These are phyloP conservation scores for Uromys caudimaculatus DNA, from an alignment of 2,797 vertebrate genomes.

Conservation along the genomic window DNA sequence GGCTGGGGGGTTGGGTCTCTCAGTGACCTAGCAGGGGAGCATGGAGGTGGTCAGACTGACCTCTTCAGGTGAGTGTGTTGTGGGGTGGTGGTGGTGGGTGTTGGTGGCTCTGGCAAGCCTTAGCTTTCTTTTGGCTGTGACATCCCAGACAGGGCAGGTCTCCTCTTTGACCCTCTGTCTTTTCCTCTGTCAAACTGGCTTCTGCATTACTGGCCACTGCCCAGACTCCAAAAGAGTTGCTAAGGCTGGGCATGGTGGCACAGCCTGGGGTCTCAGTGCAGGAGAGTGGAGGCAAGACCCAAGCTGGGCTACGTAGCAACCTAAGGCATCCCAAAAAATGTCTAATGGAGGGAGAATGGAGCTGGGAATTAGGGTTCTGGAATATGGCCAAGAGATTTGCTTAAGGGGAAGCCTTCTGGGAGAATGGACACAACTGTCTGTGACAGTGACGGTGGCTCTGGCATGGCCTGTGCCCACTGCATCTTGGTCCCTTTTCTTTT, in stretches of 20 bases:
- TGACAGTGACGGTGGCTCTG: not conserved
- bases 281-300: not conserved
- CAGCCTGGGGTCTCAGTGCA: too few relatives aligned
- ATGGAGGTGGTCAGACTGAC: not conserved
- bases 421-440: not conserved
- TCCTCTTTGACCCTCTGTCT: not conserved
- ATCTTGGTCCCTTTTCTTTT: not conserved
- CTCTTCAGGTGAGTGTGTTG: not conserved
- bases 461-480: accelerated
- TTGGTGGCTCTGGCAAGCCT: not conserved
- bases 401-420: not conserved
- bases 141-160: not conserved
- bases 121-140: not conserved
- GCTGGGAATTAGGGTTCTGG: not conserved
- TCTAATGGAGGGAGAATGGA: not conserved
- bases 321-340: too few relatives aligned
- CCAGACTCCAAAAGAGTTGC: not conserved
- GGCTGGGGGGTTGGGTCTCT: not conserved
- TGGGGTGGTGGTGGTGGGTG: not conserved
- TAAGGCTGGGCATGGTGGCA: not conserved
- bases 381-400: not conserved
- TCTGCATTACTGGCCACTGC: not conserved
- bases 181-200: not conserved
- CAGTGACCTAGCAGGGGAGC: not conserved
- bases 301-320: too few relatives aligned